Evolutionary conservation across 2,888 invertebrate genomes (phyloP).

Genomic region (Dusona sp.): DNA sequence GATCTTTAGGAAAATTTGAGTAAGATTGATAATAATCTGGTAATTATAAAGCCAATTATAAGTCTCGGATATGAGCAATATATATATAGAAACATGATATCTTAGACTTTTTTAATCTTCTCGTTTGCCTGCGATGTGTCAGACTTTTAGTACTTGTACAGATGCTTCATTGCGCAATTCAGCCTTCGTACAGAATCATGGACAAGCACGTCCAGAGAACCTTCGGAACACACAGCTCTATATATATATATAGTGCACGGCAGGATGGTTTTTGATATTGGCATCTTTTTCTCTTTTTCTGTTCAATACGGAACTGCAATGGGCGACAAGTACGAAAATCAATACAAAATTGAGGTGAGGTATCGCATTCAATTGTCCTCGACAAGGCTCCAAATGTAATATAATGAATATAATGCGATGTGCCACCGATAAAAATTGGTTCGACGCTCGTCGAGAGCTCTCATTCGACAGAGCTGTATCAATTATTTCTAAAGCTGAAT

Average conservation of each 20-base stretch:
- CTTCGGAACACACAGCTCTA: constrained; percentile 34
- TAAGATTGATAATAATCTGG: not conserved
- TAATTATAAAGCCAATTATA: not conserved
- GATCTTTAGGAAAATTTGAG: not conserved
- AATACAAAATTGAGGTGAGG: constrained; percentile 43
- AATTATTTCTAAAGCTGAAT: not conserved
- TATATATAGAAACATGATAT: not conserved
- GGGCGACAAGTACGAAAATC: constrained; percentile 48
- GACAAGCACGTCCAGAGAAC: constrained; percentile 41
- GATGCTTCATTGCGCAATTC: constrained; percentile 58
- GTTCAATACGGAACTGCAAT: constrained; percentile 29
- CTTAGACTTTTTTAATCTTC: constrained; percentile 25
- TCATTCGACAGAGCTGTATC: not conserved
- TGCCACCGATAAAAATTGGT: not conserved
- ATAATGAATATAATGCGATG: constrained; percentile 14
- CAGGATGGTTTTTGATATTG: constrained; percentile 47
- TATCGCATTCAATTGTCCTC: constrained; percentile 28
- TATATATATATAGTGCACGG: not conserved
- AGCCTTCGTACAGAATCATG: constrained; percentile 51
- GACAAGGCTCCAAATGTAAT: constrained; percentile 3
- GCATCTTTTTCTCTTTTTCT: constrained; percentile 25
- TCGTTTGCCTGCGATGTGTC: constrained; percentile 6
- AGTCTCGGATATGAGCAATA: not conserved
- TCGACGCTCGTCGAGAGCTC: not conserved
- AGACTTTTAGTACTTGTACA: not conserved